Evolutionary conservation across 1,140 invertebrate genomes (phyloP), one percentile per base, ranked within the genome.

Genomic region (Drosophila kohkoa): DNA sequence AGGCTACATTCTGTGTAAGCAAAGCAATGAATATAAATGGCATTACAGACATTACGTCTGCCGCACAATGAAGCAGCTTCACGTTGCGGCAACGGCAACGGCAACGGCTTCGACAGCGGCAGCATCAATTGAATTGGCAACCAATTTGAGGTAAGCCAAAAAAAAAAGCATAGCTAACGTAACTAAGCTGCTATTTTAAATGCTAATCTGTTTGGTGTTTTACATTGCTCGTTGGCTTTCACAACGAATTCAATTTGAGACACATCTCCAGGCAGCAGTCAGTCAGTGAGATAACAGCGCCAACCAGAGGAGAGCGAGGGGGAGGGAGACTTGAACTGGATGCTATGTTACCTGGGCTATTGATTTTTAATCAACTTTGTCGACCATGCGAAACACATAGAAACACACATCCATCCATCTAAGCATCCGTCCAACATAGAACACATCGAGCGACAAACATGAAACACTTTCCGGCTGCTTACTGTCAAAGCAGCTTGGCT

Each of bases 391-490:
- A 64, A 41, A 45, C 68, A 71, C 43, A 70, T 32, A 52, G 45
- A 38, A 32, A 3, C 32, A 32, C 32, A 32, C 32, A 32, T 25
- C 20, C 20, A 25, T 25, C 20, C 20, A 25, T 25, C 20, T 25
- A 25, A 25, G 20, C 20, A 25, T 25, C 20, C 20, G 20, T 32
- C 32, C 32, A 32, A 46, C 13, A 15, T 20, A 15, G 48, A 64
- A 32, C 35, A 55, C 49, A 28, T 38, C 49, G 30, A 77, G 69
- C 63, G 75, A 80, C 77, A 85, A 85, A 88, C 83, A 88, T 88
- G 81, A 89, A 89, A 85, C 85, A 85, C 81, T 89, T 89, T 89
- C 85, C 85, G 85, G 75, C 71, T 89, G 81, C 76, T 77, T 79
- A 74, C 77, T 81, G 81, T 51, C 78, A 64, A 45, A 54, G 57